Evolutionary conservation across 2,797 vertebrate species (phyloP).

Genomic region (Pyrocephalus nanus): DNA sequence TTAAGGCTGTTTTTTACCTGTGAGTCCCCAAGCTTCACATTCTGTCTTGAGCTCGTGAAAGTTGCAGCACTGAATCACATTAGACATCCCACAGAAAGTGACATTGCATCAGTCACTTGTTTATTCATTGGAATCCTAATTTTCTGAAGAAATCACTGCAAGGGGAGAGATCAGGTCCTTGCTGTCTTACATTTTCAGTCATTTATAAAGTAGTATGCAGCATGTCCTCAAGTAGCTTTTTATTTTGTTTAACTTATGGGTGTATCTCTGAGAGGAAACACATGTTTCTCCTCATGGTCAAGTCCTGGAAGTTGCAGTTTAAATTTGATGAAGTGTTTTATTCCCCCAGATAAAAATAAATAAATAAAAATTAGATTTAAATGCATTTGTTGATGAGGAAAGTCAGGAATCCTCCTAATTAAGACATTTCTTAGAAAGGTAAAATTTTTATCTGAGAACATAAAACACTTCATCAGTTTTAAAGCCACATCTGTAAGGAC

Average conservation of each 20-base stretch:
- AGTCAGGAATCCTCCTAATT: slow-evolving; percentile 59
- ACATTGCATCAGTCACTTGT: neutral
- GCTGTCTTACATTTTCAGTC: neutral
- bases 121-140: neutral
- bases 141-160: neutral
- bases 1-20: neutral
- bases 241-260: neutral
- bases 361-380: slow-evolving; percentile 56
- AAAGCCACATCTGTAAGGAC: slow-evolving; percentile 62
- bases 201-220: neutral
- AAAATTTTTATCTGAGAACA: slow-evolving; percentile 59
- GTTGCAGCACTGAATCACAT: neutral
- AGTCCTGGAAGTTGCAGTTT: slow-evolving; percentile 61
- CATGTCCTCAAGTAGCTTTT: neutral
- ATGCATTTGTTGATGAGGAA: slow-evolving; percentile 57
- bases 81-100: neutral
- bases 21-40: neutral
- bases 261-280: slow-evolving; percentile 53
- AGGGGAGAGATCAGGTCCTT: neutral
- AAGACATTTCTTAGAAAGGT: slow-evolving; percentile 60
- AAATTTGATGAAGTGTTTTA: slow-evolving; percentile 69
- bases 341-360: slow-evolving; percentile 56
- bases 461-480: slow-evolving; percentile 75
- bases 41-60: neutral
- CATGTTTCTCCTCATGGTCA: slow-evolving; percentile 47